Conservation (phyloP, 2,797 vertebrate species). For the Poeciliopsis gracilis region DNA sequence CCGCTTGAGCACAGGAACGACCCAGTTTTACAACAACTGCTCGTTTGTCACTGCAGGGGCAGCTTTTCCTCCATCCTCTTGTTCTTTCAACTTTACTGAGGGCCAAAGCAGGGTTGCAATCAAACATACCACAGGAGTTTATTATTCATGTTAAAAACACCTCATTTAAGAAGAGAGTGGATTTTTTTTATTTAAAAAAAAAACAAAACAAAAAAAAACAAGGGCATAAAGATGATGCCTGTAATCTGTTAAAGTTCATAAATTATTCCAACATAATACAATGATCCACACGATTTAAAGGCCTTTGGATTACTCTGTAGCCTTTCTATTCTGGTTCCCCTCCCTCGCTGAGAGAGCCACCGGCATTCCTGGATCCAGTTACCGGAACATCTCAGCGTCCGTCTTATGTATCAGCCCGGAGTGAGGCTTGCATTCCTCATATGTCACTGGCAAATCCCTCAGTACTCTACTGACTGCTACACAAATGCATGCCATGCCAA, state of each 20-base stretch:
- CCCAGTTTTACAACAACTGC: constrained; percentile 74
- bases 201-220: no score
- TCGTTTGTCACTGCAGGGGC: constrained; percentile 59
- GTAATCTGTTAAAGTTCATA: background rate
- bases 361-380: constrained; percentile 65
- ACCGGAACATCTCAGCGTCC: constrained; percentile 52
- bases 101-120: constrained; percentile 24
- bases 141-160: constrained; percentile 11
- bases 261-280: background rate
- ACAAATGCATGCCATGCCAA: constrained; percentile 24
- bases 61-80: constrained; percentile 43
- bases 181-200: background rate
- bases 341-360: constrained; percentile 23
- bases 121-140: constrained; percentile 27
- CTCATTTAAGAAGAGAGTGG: background rate
- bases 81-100: constrained; percentile 32
- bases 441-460: constrained; percentile 60
- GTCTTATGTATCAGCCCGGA: constrained; percentile 58
- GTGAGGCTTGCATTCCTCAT: constrained; percentile 70
- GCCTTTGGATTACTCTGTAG: constrained; percentile 46
- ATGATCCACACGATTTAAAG: constrained; percentile 31
- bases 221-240: background rate
- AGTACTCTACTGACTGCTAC: constrained; percentile 18
- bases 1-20: constrained; percentile 51
- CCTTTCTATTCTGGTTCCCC: constrained; percentile 26